A percentile compares a stretch with the other conserved stretches of the same genome.
Evolutionary conservation across 2,113 vertebrate genomes (phyloP).

Genomic region (Ahaetulla prasina): DNA sequence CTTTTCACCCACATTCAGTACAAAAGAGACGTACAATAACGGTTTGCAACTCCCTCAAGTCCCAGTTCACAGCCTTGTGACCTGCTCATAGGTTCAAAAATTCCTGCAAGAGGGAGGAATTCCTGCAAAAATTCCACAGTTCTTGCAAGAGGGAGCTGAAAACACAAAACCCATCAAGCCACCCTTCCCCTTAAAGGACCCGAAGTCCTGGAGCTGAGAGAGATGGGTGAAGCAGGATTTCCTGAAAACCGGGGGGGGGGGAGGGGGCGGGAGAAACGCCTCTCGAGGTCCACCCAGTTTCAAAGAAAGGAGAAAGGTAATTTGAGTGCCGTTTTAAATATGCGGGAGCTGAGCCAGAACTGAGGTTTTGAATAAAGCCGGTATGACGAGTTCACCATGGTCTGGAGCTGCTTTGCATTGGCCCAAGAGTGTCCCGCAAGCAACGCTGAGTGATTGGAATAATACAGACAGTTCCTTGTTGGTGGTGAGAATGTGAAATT

Average conservation of each 20-base stretch:
- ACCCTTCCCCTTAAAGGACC: background rate
- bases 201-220: background rate
- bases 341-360: background rate
- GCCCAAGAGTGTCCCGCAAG: background rate
- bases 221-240: background rate
- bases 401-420: background rate
- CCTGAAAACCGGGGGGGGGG: background rate
- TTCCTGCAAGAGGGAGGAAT: background rate
- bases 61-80: background rate
- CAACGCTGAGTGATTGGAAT: background rate
- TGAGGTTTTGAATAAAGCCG: background rate
- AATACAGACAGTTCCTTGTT: background rate
- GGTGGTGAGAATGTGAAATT: background rate
- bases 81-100: background rate
- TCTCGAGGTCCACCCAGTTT: background rate
- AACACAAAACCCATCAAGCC: background rate
- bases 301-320: background rate
- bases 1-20: background rate
- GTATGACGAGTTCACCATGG: background rate
- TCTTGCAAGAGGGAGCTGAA: background rate
- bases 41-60: background rate
- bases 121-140: background rate
- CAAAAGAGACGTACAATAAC: background rate
- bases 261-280: accelerated
- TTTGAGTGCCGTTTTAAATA: background rate